These are phyloP conservation scores for Epirrhoe alternata DNA, from an alignment of 2,888 invertebrate genomes.

Conservation along the genomic window DNA sequence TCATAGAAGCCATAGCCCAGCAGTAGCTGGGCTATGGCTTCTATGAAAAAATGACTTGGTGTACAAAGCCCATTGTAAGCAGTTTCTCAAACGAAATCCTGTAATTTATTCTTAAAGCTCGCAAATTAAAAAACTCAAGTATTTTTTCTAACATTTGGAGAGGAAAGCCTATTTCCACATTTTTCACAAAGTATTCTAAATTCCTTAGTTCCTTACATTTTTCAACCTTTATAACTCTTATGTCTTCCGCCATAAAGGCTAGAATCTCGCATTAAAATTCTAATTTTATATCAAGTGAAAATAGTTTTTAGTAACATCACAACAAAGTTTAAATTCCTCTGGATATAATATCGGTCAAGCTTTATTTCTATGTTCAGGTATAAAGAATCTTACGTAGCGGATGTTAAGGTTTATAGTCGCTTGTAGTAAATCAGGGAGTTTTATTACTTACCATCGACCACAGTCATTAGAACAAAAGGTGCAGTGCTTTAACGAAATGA, in stretches of 20 bases:
- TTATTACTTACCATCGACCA: conserved; percentile 15
- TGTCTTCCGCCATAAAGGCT: neutral
- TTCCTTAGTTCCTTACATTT: conserved; percentile 9
- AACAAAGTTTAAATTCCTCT: conserved; percentile 4
- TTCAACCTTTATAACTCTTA: conserved; percentile 8
- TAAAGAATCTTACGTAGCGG: neutral
- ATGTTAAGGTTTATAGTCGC: conserved; percentile 3
- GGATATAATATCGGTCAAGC: neutral
- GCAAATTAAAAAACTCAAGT: conserved; percentile 10
- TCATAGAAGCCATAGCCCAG: no score
- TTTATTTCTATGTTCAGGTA: conserved; percentile 5
- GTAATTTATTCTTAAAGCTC: conserved; percentile 1
- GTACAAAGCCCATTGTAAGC: neutral
- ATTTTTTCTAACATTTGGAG: conserved; percentile 11
- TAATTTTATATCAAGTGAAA: neutral
- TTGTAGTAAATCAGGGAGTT: conserved; percentile 5
- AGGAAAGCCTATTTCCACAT: conserved; percentile 20
- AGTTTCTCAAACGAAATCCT: conserved; percentile 6
- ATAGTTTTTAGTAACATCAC: neutral
- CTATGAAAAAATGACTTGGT: neutral
- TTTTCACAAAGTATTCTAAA: conserved; percentile 16
- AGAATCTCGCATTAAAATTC: neutral
- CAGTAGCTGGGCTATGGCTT: neutral
- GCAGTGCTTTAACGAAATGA: conserved; percentile 17
- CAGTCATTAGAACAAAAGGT: conserved; percentile 14